These are phyloP conservation scores for Upupa epops DNA, from an alignment of 2,113 vertebrate species.

Conservation along the genomic window DNA sequence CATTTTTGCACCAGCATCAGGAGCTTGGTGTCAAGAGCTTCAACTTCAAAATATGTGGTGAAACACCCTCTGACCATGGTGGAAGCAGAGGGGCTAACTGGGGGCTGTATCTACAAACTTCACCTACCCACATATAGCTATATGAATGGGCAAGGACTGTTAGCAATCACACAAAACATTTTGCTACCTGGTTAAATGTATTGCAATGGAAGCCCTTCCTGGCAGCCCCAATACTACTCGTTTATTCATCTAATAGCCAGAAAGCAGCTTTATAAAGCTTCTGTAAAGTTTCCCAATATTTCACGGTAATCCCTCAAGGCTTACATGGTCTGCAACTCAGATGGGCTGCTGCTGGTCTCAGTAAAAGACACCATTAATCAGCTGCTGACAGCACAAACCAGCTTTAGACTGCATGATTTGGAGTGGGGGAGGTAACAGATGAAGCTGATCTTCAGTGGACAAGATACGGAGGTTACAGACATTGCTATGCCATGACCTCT, in stretches of 20 bases:
- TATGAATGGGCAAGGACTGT: background rate
- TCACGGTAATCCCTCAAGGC: background rate
- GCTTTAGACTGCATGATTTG: background rate
- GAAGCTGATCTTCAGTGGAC: background rate
- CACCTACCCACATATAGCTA: background rate
- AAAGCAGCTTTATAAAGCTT: background rate
- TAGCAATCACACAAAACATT: background rate
- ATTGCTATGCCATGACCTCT: background rate
- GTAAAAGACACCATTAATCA: conserved; percentile 30
- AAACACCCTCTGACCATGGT: background rate
- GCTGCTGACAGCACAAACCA: conserved; percentile 48
- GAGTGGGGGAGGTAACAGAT: background rate
- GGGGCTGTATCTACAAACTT: background rate
- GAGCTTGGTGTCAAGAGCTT: background rate
- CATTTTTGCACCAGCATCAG: background rate
- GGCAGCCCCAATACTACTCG: background rate
- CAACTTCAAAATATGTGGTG: background rate
- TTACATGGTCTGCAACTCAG: conserved; percentile 6
- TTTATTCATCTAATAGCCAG: background rate
- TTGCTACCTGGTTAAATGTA: background rate
- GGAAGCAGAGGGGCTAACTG: background rate
- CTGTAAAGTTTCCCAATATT: background rate
- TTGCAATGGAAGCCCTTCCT: background rate
- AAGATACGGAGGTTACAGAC: conserved; percentile 29
- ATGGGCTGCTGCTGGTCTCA: conserved; percentile 14